These are phyloP conservation scores for Amiota mariae DNA, from an alignment of 2,888 invertebrate genomes.

Conservation along the genomic window DNA sequence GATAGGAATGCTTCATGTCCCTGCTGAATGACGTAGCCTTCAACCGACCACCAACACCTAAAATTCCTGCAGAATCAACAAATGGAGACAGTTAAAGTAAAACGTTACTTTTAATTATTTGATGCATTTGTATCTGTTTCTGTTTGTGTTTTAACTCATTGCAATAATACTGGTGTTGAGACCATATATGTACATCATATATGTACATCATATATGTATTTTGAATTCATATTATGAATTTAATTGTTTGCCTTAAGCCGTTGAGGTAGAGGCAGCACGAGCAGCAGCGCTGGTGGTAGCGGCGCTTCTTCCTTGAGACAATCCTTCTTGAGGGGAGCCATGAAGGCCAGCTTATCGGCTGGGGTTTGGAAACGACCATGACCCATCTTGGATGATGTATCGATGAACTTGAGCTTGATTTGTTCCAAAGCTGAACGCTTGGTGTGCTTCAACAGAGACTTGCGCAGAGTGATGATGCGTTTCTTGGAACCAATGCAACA, in stretches of 20 bases:
- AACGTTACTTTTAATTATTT: too few species aligned
- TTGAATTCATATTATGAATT: too few species aligned
- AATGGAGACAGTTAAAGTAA: too few species aligned
- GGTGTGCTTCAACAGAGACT: slow-evolving; percentile 84
- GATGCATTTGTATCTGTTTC: too few species aligned
- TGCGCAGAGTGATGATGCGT: slow-evolving; percentile 80
- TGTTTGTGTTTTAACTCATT: too few species aligned
- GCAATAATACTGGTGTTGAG: too few species aligned
- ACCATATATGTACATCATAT: neutral
- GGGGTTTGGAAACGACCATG: slow-evolving; percentile 99
- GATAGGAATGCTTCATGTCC: too few species aligned
- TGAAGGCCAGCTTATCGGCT: slow-evolving; percentile 96
- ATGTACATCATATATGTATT: too few species aligned
- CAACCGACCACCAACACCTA: too few species aligned
- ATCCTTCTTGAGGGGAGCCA: slow-evolving; percentile 97
- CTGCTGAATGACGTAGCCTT: too few species aligned
- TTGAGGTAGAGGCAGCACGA: slow-evolving; percentile 42
- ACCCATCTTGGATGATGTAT: slow-evolving; percentile 99
- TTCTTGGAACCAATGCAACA: too few species aligned
- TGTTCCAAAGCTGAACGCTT: slow-evolving; percentile 97
- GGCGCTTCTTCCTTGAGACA: slow-evolving; percentile 88
- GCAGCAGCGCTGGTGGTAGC: slow-evolving; percentile 75
- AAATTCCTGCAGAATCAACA: too few species aligned
- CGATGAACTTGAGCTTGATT: slow-evolving; percentile 99
- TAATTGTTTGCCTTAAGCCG: slow-evolving; percentile 53